Percentiles rank a stretch among this genome's conserved stretches.
Evolutionary conservation across 2,888 invertebrate genomes (phyloP).

Genomic region (Apamea crenata): DNA sequence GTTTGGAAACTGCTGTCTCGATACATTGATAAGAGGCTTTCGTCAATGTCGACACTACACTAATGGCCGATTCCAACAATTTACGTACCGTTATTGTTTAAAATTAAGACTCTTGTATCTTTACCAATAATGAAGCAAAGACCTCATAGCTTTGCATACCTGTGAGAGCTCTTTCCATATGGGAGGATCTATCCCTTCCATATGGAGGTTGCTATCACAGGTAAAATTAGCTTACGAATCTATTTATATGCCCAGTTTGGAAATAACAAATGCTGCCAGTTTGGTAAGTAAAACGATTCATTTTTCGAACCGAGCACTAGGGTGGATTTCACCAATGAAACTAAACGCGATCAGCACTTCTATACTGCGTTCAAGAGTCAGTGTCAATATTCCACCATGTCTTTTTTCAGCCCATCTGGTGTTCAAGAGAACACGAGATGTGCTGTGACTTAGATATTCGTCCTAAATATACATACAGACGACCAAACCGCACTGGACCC

Average conservation of each 20-base stretch:
- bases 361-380: not conserved
- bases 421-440: too few relatives aligned
- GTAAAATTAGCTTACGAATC: not conserved
- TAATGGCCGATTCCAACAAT: not conserved
- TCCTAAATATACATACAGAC: not conserved
- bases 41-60: conserved; percentile 43
- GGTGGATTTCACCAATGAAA: not conserved
- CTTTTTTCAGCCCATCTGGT: too few relatives aligned
- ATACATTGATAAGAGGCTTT: conserved; percentile 73
- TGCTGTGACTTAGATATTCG: not conserved
- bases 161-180: too few relatives aligned
- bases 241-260: not conserved
- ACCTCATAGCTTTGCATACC: not conserved
- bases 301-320: not conserved
- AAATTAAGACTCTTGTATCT: not conserved
- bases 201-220: not conserved
- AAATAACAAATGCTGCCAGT: not conserved
- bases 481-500: not conserved
- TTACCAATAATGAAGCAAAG: not conserved
- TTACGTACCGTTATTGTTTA: not conserved
- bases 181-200: too few relatives aligned
- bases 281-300: not conserved
- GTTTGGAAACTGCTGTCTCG: conserved; percentile 80
- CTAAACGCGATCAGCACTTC: not conserved
- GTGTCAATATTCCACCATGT: not conserved